A percentile compares a stretch with the other conserved stretches of the same genome.
Evolutionary conservation across 2,888 invertebrate species (phyloP).

Genomic region (Rhogogaster chlorosoma): DNA sequence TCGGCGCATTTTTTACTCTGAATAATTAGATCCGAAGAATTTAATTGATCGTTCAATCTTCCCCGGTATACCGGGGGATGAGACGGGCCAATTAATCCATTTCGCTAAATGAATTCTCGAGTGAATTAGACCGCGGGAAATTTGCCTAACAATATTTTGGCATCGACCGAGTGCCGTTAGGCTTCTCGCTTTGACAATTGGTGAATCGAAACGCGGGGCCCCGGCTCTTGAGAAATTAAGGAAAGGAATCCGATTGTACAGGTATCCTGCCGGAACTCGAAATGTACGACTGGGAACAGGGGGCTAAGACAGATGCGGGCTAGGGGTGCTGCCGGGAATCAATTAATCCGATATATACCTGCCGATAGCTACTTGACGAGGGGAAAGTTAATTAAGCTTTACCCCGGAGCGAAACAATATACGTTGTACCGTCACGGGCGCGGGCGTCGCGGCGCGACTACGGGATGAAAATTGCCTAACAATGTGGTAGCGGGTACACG

Average conservation of each 20-base stretch:
- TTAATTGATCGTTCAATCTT: slow-evolving; percentile 22
- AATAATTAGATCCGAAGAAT: slow-evolving; percentile 7
- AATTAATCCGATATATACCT: slow-evolving; percentile 39
- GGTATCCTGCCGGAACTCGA: not conserved
- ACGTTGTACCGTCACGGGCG: not conserved
- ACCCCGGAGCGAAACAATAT: slow-evolving; percentile 12
- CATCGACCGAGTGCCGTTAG: not conserved
- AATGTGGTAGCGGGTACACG: not conserved
- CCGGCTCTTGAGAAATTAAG: not conserved
- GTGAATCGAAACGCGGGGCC: not conserved
- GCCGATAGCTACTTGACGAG: slow-evolving; percentile 38
- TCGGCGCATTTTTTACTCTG: not conserved
- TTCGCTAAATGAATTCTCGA: slow-evolving; percentile 13
- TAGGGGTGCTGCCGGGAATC: not conserved
- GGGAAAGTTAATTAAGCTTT: slow-evolving; percentile 47
- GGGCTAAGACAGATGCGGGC: not conserved
- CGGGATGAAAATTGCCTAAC: not conserved
- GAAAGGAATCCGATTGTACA: not conserved
- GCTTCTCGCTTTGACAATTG: not conserved
- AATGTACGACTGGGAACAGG: not conserved
- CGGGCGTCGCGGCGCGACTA: not conserved
- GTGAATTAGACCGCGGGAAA: slow-evolving; percentile 9
- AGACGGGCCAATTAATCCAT: not conserved
- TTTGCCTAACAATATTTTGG: not conserved
- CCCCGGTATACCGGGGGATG: not conserved